phyloP scores from a whole-genome alignment of 2,888 invertebrate genomes.

The Idaea biselata region DNA sequence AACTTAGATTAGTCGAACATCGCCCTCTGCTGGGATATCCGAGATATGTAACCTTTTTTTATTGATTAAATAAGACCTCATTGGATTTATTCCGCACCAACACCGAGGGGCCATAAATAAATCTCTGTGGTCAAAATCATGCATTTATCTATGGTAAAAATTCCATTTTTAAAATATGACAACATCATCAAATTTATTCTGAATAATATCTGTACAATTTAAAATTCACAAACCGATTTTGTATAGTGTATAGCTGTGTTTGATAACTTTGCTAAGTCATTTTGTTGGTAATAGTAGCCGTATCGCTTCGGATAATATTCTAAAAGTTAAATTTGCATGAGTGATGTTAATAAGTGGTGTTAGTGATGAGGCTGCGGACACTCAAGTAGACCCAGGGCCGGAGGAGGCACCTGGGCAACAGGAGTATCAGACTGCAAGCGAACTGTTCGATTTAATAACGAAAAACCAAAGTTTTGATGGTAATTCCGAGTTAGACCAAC shows the following conservation, averaged over 20 bases:
- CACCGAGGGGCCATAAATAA: no score
- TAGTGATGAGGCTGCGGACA: constrained; percentile 41
- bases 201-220: constrained; percentile 31
- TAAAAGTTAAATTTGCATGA: constrained; percentile 49
- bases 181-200: constrained; percentile 26
- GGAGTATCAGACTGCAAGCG: constrained; percentile 54
- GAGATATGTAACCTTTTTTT: no score
- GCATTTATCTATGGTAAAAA: background rate
- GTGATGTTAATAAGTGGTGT: constrained; percentile 61
- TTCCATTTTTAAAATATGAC: constrained; percentile 52
- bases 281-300: constrained; percentile 34
- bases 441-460: constrained; percentile 59
- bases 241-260: constrained; percentile 48
- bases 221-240: constrained; percentile 60
- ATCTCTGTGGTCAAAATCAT: no score
- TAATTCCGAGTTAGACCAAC: constrained; percentile 35
- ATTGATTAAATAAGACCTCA: no score
- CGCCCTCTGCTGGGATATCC: no score
- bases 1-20: no score
- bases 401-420: constrained; percentile 20
- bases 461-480: constrained; percentile 42
- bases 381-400: constrained; percentile 22
- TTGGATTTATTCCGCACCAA: no score
- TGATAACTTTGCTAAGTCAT: constrained; percentile 45
- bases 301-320: constrained; percentile 12